Conservation (phyloP, 1,140 invertebrate genomes). For the Tigriopus japonicus region DNA sequence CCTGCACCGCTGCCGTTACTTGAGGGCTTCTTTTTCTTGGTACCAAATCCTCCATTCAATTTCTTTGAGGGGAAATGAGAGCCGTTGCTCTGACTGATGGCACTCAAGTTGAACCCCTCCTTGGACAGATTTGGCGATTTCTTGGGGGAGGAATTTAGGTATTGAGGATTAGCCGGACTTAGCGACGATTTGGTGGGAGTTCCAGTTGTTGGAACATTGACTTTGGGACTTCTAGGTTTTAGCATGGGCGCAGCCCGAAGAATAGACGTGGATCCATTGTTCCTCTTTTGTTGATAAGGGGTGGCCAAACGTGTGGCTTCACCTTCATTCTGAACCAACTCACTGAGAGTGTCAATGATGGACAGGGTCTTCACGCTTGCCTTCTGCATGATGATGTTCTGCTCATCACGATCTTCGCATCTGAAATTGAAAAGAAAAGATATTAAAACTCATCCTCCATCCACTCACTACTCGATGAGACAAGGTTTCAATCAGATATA, state of each 20-base stretch:
- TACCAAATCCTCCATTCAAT: too few relatives aligned
- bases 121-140: background rate
- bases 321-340: constrained; percentile 3
- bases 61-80: too few relatives aligned
- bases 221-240: background rate
- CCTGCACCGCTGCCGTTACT: too few relatives aligned
- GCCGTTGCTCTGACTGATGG: background rate
- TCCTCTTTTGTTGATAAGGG: background rate
- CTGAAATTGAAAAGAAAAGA: too few relatives aligned
- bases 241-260: background rate
- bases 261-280: background rate
- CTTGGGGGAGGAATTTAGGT: background rate
- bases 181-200: background rate
- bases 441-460: too few relatives aligned
- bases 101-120: background rate
- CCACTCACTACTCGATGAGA: too few relatives aligned
- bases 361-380: constrained; percentile 5
- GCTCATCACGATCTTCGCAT: too few relatives aligned
- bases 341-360: constrained; percentile 10
- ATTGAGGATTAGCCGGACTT: background rate
- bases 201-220: background rate
- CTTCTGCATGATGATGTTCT: constrained; percentile 8
- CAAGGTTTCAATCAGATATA: too few relatives aligned
- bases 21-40: too few relatives aligned
- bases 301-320: background rate